Evolutionary conservation across 2,797 vertebrate species (phyloP).

Genomic region (Coilia nasus): DNA sequence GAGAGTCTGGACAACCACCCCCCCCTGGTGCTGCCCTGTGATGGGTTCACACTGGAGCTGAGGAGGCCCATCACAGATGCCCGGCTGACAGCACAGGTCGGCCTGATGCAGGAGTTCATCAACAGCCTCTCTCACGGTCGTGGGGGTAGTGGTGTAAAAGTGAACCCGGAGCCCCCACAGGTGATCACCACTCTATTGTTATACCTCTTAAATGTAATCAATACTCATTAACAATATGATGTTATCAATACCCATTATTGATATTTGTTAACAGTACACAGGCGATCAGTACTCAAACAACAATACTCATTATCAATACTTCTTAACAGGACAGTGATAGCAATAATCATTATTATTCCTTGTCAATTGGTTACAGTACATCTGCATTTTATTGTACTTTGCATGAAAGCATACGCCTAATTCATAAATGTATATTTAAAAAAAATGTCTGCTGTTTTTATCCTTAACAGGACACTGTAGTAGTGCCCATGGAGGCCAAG

Average conservation of each 20-base stretch:
- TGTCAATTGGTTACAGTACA: too few species aligned
- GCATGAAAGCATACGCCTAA: neutral
- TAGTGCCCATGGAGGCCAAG: constrained; percentile 44
- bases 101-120: constrained; percentile 61
- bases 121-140: constrained; percentile 33
- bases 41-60: constrained; percentile 69
- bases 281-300: too few species aligned
- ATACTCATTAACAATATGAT: neutral
- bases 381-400: neutral
- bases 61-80: constrained; percentile 55
- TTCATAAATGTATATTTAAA: neutral
- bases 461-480: constrained; percentile 38
- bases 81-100: constrained; percentile 62
- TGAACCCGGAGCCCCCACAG: constrained; percentile 49
- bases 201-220: too few species aligned
- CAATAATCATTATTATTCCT: too few species aligned
- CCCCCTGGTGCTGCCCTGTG: constrained; percentile 73
- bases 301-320: neutral
- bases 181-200: neutral
- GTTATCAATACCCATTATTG: too few species aligned
- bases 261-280: too few species aligned
- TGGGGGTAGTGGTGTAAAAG: too few species aligned
- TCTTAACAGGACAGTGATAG: too few species aligned
- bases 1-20: constrained; percentile 79
- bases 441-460: neutral